A percentile compares a stretch with the other conserved stretches of the same genome.
Conservation (phyloP, 2,797 vertebrate genomes). For the Petrocephalus sullivani region DNA sequence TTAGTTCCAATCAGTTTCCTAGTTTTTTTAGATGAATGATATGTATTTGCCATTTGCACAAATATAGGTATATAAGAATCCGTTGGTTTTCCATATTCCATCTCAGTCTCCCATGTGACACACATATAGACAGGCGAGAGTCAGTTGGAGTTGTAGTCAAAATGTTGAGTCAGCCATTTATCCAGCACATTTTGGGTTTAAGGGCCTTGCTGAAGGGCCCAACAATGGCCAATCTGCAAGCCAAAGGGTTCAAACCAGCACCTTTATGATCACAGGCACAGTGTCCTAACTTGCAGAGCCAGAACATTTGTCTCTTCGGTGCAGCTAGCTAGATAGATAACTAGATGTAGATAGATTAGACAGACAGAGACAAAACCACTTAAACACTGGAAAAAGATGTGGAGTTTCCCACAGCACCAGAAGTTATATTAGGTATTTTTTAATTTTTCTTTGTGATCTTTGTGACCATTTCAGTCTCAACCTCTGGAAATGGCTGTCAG, state of each 20-base stretch:
- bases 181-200: no score
- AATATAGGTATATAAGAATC: not conserved
- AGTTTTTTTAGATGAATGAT: not conserved
- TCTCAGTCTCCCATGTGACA: not conserved
- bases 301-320: not conserved
- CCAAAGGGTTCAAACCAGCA: not conserved
- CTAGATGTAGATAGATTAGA: not conserved
- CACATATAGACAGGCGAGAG: not conserved
- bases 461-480: not conserved
- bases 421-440: conserved; percentile 1
- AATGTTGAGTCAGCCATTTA: no score
- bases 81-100: not conserved
- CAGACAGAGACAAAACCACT: not conserved
- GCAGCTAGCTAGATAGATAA: not conserved
- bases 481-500: no score
- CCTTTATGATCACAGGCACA: not conserved
- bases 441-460: not conserved
- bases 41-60: not conserved
- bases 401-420: not conserved
- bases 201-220: not conserved
- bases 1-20: not conserved
- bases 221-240: not conserved
- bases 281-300: not conserved
- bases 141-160: no score
- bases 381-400: not conserved